Conservation (phyloP, 2,797 vertebrate genomes). For the Acanthurus tractus region DNA sequence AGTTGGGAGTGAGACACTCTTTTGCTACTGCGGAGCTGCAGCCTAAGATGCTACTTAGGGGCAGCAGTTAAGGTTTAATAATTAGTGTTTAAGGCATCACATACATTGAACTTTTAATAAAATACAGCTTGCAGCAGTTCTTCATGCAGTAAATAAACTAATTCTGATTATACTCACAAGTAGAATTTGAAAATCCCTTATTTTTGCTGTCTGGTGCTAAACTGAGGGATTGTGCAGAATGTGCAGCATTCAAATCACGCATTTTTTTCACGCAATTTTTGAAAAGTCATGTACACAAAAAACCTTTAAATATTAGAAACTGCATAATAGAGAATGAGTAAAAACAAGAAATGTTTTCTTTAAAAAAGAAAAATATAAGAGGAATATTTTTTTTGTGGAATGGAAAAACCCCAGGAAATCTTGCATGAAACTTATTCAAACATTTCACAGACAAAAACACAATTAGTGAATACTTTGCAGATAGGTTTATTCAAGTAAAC, state of each 20-base stretch:
- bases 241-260: background rate
- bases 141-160: background rate
- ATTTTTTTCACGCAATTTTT: no score
- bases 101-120: constrained; percentile 3
- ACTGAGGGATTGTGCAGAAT: background rate
- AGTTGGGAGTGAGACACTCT: background rate
- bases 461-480: constrained; percentile 85
- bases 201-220: constrained; percentile 28
- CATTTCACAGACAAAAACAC: background rate
- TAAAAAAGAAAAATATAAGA: background rate
- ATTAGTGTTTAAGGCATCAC: constrained; percentile 3
- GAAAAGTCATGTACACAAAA: background rate
- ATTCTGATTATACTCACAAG: background rate
- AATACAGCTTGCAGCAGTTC: constrained; percentile 11
- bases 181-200: background rate
- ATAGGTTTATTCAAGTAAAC: constrained; percentile 96
- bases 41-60: background rate
- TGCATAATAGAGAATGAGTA: no score
- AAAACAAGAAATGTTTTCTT: background rate
- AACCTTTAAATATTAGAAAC: background rate
- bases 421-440: background rate
- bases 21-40: no score
- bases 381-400: background rate
- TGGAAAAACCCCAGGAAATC: background rate
- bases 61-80: constrained; percentile 14